phyloP scores from a whole-genome alignment of 2,797 vertebrate species.

The Nothura maculosa region DNA sequence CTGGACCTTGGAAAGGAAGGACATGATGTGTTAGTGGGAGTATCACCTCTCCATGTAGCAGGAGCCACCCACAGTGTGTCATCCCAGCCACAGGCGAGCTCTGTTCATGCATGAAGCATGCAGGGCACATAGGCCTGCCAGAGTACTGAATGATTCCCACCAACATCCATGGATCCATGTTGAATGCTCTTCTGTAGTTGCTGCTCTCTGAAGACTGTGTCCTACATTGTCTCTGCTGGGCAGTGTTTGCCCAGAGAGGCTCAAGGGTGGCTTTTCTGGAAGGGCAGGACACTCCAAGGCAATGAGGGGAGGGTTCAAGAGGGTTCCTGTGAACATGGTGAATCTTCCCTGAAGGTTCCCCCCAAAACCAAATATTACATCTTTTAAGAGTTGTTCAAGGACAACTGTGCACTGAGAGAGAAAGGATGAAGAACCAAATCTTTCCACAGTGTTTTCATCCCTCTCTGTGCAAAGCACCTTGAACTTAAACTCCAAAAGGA shows the following conservation, averaged over 20 bases:
- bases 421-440: neutral
- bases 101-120: neutral
- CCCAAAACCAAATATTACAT: neutral
- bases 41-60: accelerated
- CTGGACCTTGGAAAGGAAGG: accelerated
- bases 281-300: neutral
- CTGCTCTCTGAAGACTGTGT: neutral
- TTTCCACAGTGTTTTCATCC: neutral
- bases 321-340: neutral
- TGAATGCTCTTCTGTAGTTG: neutral
- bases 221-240: neutral
- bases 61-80: accelerated
- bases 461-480: neutral
- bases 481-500: no score
- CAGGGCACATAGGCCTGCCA: neutral
- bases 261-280: neutral
- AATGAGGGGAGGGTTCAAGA: neutral
- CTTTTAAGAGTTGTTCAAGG: neutral
- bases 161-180: neutral
- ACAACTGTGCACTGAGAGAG: neutral
- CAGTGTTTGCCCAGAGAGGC: neutral
- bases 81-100: accelerated
- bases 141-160: neutral
- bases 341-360: neutral
- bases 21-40: neutral